Conservation (phyloP, 2,888 invertebrate species). For the Monochamus alternatus region DNA sequence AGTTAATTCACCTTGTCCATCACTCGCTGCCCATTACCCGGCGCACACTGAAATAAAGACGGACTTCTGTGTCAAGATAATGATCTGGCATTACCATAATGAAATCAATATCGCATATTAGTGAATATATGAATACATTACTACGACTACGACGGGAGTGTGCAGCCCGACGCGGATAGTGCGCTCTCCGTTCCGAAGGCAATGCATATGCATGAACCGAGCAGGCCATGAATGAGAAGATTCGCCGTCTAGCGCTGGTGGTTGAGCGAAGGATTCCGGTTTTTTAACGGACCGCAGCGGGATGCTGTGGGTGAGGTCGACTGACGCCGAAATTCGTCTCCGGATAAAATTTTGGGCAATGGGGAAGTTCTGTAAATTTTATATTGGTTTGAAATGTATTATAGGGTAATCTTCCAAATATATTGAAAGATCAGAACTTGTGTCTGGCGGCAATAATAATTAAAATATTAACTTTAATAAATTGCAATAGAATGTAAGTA, state of each 20-base stretch:
- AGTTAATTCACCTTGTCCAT: constrained; percentile 56
- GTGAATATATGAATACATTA: constrained; percentile 70
- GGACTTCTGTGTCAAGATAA: constrained; percentile 69
- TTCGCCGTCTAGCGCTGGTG: constrained; percentile 23
- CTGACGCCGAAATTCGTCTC: too few relatives aligned
- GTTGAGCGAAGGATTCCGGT: constrained; percentile 13
- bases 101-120: constrained; percentile 70
- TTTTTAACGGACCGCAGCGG: not conserved
- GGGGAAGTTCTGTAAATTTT: too few relatives aligned
- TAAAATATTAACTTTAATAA: too few relatives aligned
- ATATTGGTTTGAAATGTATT: too few relatives aligned
- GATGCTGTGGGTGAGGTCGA: too few relatives aligned
- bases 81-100: constrained; percentile 70
- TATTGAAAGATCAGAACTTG: too few relatives aligned
- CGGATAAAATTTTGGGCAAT: too few relatives aligned
- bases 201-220: constrained; percentile 32
- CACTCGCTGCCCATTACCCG: constrained; percentile 53
- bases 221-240: constrained; percentile 29
- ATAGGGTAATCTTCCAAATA: too few relatives aligned
- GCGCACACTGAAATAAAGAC: constrained; percentile 63
- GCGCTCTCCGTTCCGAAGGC: constrained; percentile 11
- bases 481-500: too few relatives aligned
- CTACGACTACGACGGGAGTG: constrained; percentile 10
- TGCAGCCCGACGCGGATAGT: not conserved
- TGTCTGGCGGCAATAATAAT: too few relatives aligned